Evolutionary conservation across 2,888 invertebrate species (phyloP), one percentile per base, ranked within the genome.

Genomic region (Eutolmus rufibarbis): DNA sequence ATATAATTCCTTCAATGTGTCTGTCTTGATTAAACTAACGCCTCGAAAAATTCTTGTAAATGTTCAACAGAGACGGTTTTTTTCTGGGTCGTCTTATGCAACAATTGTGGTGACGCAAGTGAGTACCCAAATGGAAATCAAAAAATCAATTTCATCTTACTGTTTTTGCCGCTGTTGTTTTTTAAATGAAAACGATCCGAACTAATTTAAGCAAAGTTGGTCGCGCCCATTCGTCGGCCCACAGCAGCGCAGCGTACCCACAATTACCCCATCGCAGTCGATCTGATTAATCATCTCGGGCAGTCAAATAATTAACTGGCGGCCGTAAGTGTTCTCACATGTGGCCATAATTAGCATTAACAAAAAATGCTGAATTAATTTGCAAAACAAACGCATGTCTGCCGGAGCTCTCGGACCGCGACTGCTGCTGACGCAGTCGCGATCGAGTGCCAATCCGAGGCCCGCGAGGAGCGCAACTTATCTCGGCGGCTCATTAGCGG

Each of bases 281-380:
- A 76, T 76, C 37, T 76, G 37, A 76, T 76, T 76, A 76, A 76
- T 34, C 28, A 76, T 34, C 40, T 37, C 34, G 76, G 34, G 76
- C 34, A 76, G 76, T 76, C 76, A 76, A 76, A 76, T 66, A 66
- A 66, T 40, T 76, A 76, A 76, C 40, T 14, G 76, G 76, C 76
- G 19, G 76, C 40, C n/a, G 76, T 37, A 76, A 76, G 34, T 76
- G 40, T 76, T 76, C 34, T 76, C 76, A 40, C 37, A 40, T 40
- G 76, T 37, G 76, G 28, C 76, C 76, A 40, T 76, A 76, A 76
- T 76, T 76, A 76, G 40, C 40, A 81, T 81, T 81, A 81, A 51
- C 23, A 81, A 81, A 56, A 78, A 81, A 81, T 8, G 51, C 56
- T 56, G 81, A 81, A 56, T 81, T 81, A 81, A 81, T 81, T 81